Conservation (phyloP, 2,797 vertebrate species). For the Aeoliscus strigatus region DNA sequence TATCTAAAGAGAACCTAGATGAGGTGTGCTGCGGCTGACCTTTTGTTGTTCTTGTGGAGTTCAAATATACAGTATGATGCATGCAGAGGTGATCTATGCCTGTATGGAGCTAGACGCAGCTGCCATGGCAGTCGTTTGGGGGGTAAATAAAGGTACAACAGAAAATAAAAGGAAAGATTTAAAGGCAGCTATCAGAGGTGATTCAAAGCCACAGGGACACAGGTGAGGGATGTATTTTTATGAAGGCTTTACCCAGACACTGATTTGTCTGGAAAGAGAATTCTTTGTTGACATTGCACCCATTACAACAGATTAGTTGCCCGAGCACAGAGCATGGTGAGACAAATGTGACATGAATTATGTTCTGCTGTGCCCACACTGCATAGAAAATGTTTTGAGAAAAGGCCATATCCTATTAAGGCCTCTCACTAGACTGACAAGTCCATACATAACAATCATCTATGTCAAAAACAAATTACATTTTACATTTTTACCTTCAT, state of each 20-base stretch:
- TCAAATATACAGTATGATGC: too few relatives aligned
- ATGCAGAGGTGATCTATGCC: too few relatives aligned
- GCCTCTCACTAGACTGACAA: constrained; percentile 16
- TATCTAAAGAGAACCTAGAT: too few relatives aligned
- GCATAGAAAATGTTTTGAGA: constrained; percentile 25
- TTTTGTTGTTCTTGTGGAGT: too few relatives aligned
- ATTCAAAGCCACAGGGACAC: constrained; percentile 2
- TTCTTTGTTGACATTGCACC: constrained; percentile 6
- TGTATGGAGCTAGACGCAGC: too few relatives aligned
- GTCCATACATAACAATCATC: constrained; percentile 13
- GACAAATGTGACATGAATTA: constrained; percentile 18
- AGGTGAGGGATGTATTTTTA: not conserved
- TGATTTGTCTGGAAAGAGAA: constrained; percentile 6
- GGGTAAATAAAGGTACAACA: too few relatives aligned
- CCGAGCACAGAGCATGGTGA: constrained; percentile 2
- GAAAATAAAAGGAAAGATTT: not conserved
- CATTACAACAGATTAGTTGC: constrained; percentile 13
- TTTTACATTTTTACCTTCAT: not conserved
- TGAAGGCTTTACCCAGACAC: not conserved
- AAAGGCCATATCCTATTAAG: constrained; percentile 30
- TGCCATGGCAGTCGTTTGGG: too few relatives aligned
- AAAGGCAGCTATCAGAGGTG: constrained; percentile 5
- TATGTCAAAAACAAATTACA: constrained; percentile 7
- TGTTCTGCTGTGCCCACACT: not conserved
- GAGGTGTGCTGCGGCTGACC: too few relatives aligned